phyloP scores from a whole-genome alignment of 2,113 vertebrate genomes.

The Anguilla japonica region DNA sequence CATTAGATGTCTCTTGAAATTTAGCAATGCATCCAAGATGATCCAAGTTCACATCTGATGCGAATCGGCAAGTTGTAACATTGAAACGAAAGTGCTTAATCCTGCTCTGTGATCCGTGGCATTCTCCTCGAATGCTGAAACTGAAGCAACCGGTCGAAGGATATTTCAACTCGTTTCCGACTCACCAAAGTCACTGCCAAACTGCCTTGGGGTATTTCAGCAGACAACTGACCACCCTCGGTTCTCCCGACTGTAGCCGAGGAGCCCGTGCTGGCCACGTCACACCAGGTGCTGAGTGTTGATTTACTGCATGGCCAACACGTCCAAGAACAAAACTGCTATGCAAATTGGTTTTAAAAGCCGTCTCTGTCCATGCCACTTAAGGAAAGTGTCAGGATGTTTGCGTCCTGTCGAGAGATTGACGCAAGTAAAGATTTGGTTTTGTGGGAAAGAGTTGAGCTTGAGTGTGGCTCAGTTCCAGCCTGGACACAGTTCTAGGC shows the following conservation, averaged over 20 bases:
- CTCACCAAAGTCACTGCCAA: not conserved
- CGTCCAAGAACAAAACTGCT: not conserved
- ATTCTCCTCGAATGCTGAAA: not conserved
- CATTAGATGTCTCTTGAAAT: not conserved
- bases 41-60: not conserved
- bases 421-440: not conserved
- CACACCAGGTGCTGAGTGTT: not conserved
- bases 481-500: not conserved
- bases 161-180: not conserved
- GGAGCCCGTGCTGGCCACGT: no score
- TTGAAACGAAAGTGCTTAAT: not conserved
- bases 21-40: not conserved
- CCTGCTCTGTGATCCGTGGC: not conserved
- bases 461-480: not conserved
- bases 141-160: not conserved
- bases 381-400: not conserved
- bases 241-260: not conserved
- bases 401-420: not conserved
- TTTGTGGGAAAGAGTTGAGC: not conserved
- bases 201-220: not conserved
- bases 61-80: not conserved
- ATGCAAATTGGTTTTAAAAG: not conserved
- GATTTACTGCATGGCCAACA: not conserved
- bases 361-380: not conserved
- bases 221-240: not conserved